These are phyloP conservation scores for Sceloporus undulatus DNA, from an alignment of 2,113 vertebrate species.

Conservation along the genomic window DNA sequence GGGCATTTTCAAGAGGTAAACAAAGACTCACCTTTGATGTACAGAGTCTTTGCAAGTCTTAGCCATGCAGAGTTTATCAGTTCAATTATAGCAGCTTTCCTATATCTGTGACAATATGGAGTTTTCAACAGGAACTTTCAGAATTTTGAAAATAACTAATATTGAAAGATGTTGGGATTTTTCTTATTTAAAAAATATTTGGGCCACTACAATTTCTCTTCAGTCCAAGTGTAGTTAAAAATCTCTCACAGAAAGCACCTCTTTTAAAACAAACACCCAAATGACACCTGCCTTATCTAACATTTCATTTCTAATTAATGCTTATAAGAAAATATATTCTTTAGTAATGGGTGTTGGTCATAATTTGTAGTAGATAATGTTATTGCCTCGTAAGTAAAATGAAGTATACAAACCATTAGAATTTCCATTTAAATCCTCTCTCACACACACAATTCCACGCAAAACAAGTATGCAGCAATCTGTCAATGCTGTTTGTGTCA, in stretches of 20 bases:
- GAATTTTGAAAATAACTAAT: constrained; percentile 51
- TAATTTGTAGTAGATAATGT: constrained; percentile 18
- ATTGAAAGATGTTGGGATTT: background rate
- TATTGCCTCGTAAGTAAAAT: background rate
- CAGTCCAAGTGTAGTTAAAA: constrained; percentile 35
- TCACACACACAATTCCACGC: background rate
- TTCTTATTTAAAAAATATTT: background rate
- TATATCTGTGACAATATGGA: constrained; percentile 35
- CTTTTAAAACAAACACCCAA: constrained; percentile 6
- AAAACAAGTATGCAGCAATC: background rate
- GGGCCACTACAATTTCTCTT: background rate
- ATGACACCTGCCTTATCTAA: background rate
- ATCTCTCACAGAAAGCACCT: constrained; percentile 31
- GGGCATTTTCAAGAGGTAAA: constrained; percentile 73
- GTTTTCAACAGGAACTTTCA: constrained; percentile 35
- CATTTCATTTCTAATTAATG: background rate
- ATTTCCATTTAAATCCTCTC: background rate
- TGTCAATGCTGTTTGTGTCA: background rate
- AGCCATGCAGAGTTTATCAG: constrained; percentile 51
- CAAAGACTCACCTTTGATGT: constrained; percentile 68
- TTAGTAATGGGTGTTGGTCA: background rate
- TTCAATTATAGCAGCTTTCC: constrained; percentile 42
- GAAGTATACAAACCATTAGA: rapidly evolving
- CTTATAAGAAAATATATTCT: background rate
- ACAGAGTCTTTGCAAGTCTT: constrained; percentile 55